Evolutionary conservation across 2,797 vertebrate species (phyloP).

Genomic region (Gambelia wislizenii): DNA sequence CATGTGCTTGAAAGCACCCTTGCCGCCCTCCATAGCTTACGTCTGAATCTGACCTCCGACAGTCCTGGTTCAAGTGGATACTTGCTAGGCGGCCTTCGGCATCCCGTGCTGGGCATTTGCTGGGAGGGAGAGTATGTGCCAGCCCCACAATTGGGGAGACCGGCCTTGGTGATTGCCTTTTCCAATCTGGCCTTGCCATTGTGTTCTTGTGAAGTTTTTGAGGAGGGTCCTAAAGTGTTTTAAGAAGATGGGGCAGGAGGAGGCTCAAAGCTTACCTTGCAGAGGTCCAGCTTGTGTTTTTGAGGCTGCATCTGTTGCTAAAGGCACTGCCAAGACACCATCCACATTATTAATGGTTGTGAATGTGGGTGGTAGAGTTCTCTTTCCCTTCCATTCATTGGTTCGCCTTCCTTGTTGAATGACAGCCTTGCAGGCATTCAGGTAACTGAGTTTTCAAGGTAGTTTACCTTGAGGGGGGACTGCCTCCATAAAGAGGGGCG

Average conservation of each 20-base stretch:
- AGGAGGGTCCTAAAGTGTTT: background rate
- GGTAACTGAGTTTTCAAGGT: constrained; percentile 8
- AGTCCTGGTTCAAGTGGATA: no score
- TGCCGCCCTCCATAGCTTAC: no score
- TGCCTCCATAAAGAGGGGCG: no score
- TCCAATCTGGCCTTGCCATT: no score
- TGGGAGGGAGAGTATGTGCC: constrained; percentile 1
- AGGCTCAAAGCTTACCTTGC: no score
- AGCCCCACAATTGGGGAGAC: constrained; percentile 7
- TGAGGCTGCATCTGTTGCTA: background rate
- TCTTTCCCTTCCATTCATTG: background rate
- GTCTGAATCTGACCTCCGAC: background rate
- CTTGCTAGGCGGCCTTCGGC: background rate
- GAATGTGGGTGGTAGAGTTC: no score
- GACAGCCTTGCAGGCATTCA: constrained; percentile 1
- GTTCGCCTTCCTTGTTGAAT: background rate
- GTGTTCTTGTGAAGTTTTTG: background rate
- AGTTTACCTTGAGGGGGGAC: background rate
- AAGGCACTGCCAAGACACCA: background rate
- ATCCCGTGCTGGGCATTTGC: background rate
- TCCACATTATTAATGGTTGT: no score
- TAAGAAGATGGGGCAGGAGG: background rate
- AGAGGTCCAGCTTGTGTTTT: no score
- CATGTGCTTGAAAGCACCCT: no score
- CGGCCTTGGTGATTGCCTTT: background rate